phyloP scores from a whole-genome alignment of 1,140 invertebrate species.

The Apis florea region DNA sequence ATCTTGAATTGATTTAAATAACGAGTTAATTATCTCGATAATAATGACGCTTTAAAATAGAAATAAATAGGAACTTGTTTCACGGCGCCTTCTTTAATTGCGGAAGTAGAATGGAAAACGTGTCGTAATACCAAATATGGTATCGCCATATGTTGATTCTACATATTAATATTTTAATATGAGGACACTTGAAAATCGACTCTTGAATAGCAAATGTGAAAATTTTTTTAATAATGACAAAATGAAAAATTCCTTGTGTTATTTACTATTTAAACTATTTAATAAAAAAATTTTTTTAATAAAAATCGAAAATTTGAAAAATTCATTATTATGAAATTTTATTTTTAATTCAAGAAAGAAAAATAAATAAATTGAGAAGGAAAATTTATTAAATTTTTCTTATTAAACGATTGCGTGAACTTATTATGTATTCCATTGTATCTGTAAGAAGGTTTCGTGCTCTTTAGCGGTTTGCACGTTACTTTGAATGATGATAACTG shows the following conservation, averaged over 20 bases:
- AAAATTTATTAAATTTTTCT: background rate
- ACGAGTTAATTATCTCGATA: constrained; percentile 14
- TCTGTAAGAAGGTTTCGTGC: constrained; percentile 39
- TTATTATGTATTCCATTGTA: background rate
- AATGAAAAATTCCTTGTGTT: background rate
- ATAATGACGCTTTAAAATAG: constrained; percentile 1
- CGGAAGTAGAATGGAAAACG: constrained; percentile 30
- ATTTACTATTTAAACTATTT: background rate
- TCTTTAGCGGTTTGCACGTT: background rate
- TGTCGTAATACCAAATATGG: constrained; percentile 24
- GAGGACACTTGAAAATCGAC: background rate
- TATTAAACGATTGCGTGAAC: background rate
- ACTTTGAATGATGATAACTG: constrained; percentile 9
- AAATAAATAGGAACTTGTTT: constrained; percentile 15
- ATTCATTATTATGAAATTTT: background rate
- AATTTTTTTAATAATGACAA: background rate
- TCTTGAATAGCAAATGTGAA: constrained; percentile 7
- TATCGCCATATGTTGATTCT: background rate
- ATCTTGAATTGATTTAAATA: background rate
- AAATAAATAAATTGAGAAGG: background rate
- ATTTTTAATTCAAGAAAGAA: background rate
- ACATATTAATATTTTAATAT: constrained; percentile 23
- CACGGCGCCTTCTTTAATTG: constrained; percentile 22
- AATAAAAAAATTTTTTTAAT: background rate
- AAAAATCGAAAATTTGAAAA: background rate